These are phyloP conservation scores for Drosophila niveifrons DNA, from an alignment of 2,888 invertebrate genomes.

Conservation along the genomic window DNA sequence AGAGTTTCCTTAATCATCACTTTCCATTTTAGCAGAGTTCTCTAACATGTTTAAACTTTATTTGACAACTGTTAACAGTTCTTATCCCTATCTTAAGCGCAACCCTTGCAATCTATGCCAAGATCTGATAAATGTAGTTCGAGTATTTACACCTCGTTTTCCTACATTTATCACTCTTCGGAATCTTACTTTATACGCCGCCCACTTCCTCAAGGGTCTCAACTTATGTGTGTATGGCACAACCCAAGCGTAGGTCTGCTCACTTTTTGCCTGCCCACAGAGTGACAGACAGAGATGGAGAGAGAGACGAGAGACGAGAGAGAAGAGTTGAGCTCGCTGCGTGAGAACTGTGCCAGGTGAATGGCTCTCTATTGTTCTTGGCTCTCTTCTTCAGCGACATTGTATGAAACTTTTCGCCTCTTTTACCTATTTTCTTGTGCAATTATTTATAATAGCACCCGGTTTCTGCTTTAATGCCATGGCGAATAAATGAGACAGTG, in stretches of 20 bases:
- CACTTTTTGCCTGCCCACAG: slow-evolving; percentile 50
- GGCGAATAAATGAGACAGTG: slow-evolving; percentile 2
- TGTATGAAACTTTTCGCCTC: slow-evolving; percentile 57
- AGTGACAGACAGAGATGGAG: too few relatives aligned
- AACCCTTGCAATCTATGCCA: slow-evolving; percentile 22
- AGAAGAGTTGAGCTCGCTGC: slow-evolving; percentile 38
- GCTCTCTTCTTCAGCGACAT: slow-evolving; percentile 49
- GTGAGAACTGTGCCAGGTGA: slow-evolving; percentile 77
- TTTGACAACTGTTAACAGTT: slow-evolving; percentile 15
- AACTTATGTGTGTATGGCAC: slow-evolving; percentile 6
- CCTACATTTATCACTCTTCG: slow-evolving; percentile 14
- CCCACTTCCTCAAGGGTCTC: slow-evolving; percentile 31
- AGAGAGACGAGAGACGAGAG: not conserved
- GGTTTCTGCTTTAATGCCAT: slow-evolving; percentile 45
- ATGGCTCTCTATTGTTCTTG: slow-evolving; percentile 47
- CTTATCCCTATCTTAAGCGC: slow-evolving; percentile 4
- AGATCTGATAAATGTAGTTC: slow-evolving; percentile 16
- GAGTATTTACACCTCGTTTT: slow-evolving; percentile 43
- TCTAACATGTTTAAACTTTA: not conserved
- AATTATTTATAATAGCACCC: slow-evolving; percentile 76
- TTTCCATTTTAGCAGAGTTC: not conserved
- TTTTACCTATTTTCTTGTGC: slow-evolving; percentile 75
- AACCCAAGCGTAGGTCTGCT: slow-evolving; percentile 42
- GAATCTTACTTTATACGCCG: slow-evolving; percentile 10
- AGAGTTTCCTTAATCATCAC: not conserved